phyloP scores from a whole-genome alignment of 2,888 invertebrate species.

The Helicoverpa assulta region DNA sequence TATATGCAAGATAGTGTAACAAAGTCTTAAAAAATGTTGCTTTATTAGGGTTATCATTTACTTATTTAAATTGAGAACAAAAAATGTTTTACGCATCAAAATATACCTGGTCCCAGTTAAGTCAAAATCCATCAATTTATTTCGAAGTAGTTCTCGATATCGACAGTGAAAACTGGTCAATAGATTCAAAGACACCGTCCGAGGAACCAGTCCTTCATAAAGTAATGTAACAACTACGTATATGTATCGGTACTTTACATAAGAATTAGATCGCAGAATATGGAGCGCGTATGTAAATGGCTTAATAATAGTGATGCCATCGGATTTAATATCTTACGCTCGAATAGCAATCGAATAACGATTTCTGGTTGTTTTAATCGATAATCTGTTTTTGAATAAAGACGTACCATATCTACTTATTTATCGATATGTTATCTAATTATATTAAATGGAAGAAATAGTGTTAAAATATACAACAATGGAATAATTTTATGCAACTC shows the following conservation, averaged over 20 bases:
- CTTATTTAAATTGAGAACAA: constrained; percentile 5
- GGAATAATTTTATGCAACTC: no score
- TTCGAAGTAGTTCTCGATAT: constrained; percentile 41
- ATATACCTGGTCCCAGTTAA: not conserved
- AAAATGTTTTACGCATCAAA: not conserved
- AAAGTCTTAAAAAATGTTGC: constrained; percentile 8
- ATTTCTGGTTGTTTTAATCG: constrained; percentile 17
- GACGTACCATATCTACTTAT: no score
- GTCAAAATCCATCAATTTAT: constrained; percentile 3
- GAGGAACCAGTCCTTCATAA: constrained; percentile 57
- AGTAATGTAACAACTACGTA: constrained; percentile 58
- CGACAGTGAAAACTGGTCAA: constrained; percentile 58
- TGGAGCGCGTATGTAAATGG: constrained; percentile 75
- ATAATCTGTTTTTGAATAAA: not conserved
- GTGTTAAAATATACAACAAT: no score
- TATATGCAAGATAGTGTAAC: not conserved
- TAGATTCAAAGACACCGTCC: constrained; percentile 56
- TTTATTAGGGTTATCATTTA: constrained; percentile 8
- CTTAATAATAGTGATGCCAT: constrained; percentile 62
- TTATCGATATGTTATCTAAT: no score
- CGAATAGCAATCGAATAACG: constrained; percentile 8
- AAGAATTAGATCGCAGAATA: constrained; percentile 61
- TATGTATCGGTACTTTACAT: constrained; percentile 55
- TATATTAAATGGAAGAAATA: no score
- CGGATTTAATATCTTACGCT: constrained; percentile 30